Evolutionary conservation across 2,797 vertebrate genomes (phyloP).

Genomic region (Telmatherina bonti): DNA sequence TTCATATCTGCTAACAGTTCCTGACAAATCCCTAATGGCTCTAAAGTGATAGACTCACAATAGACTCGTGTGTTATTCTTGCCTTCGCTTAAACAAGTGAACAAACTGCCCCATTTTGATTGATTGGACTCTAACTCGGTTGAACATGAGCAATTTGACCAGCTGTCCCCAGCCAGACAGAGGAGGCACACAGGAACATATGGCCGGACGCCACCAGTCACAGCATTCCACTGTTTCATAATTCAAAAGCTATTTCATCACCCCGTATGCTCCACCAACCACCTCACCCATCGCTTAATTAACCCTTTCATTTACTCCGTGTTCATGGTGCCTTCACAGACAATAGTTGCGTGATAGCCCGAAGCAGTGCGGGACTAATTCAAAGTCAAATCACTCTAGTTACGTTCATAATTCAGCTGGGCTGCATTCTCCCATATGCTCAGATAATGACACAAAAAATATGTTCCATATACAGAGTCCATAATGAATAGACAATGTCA

Average conservation of each 20-base stretch:
- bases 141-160: conserved; percentile 81
- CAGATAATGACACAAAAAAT: conserved; percentile 52
- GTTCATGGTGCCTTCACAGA: conserved; percentile 32
- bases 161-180: conserved; percentile 80
- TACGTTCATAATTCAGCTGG: conserved; percentile 63
- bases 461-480: conserved; percentile 29
- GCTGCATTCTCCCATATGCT: conserved; percentile 65
- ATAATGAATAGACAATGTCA: conserved; percentile 24
- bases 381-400: conserved; percentile 54
- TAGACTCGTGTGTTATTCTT: conserved; percentile 57
- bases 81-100: conserved; percentile 65
- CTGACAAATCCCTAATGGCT: conserved; percentile 66
- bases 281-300: conserved; percentile 67
- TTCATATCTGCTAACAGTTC: conserved; percentile 51
- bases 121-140: conserved; percentile 82
- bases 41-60: conserved; percentile 67
- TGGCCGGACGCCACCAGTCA: conserved; percentile 78
- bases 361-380: conserved; percentile 34
- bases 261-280: conserved; percentile 63
- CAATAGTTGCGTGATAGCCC: conserved; percentile 52
- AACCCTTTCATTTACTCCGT: conserved; percentile 67
- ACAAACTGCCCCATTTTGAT: conserved; percentile 75
- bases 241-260: conserved; percentile 79
- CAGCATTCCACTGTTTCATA: conserved; percentile 78
- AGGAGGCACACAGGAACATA: conserved; percentile 75